Conservation (phyloP, 2,797 vertebrate species). For the Labeo calbasu region DNA sequence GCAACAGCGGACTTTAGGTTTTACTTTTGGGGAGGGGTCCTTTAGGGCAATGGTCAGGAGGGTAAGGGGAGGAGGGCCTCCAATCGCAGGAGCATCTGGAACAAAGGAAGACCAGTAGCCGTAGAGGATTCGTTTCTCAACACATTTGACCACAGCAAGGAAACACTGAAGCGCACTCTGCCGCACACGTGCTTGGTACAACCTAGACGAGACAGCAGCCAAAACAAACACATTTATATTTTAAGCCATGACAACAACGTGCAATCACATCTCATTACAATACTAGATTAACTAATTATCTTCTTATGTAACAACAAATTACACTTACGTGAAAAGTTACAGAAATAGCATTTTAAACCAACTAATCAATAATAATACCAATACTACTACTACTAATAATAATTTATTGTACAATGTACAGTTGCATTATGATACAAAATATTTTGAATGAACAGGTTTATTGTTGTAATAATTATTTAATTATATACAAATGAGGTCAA, state of each 20-base stretch:
- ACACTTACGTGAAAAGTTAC: not conserved
- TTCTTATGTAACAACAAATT: not conserved
- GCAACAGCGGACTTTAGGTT: conserved; percentile 5
- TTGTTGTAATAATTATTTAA: not conserved
- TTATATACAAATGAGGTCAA: too few relatives aligned
- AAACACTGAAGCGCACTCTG: conserved; percentile 92
- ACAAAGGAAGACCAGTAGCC: conserved; percentile 98
- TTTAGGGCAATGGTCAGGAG: conserved; percentile 92
- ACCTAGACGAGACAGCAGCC: conserved; percentile 69
- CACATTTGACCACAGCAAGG: conserved; percentile 87
- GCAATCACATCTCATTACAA: not conserved
- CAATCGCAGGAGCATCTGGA: conserved; percentile 86
- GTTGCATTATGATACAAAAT: not conserved
- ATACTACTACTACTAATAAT: not conserved
- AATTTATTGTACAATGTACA: not conserved
- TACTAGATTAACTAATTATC: not conserved
- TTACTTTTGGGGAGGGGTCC: conserved; percentile 93
- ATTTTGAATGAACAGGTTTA: not conserved
- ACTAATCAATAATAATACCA: not conserved
- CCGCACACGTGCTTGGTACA: conserved; percentile 88
- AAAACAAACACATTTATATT: not conserved
- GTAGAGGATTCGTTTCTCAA: conserved; percentile 91
- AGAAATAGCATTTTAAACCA: not conserved
- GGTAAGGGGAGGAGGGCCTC: conserved; percentile 88
- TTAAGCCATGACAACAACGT: not conserved